Evolutionary conservation across 2,888 invertebrate genomes (phyloP), one percentile per base, ranked within the genome.

Genomic region (Osedax frankpressi): DNA sequence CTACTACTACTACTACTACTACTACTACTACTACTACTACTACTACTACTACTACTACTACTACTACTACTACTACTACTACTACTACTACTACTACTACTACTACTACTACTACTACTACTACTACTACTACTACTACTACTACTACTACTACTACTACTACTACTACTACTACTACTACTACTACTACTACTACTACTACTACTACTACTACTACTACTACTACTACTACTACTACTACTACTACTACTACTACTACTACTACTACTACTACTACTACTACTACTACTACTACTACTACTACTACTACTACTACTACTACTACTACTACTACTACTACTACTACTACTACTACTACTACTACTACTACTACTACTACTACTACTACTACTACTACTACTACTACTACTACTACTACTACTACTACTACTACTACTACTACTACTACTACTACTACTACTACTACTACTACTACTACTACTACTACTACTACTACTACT

Each of bases 1-100:
- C 73, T 72, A 73, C 73, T 72, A 72, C 71, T 72, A 44, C 44
- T 44, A 72, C 73, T 72, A 63, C 73, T 72, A 72, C 65, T 65
- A 65, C 65, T 65, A 65, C 65, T 65, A 65, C 65, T 65, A 65
- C 65, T 65, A 65, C 65, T 65, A 65, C 65, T 65, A 65, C 65
- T 65, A 65, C 1, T 65, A 65, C 1, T 65, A 65, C 1, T 65
- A 65, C 65, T 65, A 65, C 26, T 65, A 65, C 65, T 65, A 65
- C 65, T 65, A 65, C 26, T 65, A 65, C 65, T 24, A 65, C 65
- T 65, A 65, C 65, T 65, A 65, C 65, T 65, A 65, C 65, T 65
- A 24, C 65, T 65, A 65, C 65, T 65, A 65, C 65, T 65, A 65
- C 65, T 65, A 65, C 65, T 65, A 65, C 65, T 65, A 65, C 65